These are phyloP conservation scores for Sarcophaga peregrina DNA, from an alignment of 1,140 invertebrate genomes.

Conservation along the genomic window DNA sequence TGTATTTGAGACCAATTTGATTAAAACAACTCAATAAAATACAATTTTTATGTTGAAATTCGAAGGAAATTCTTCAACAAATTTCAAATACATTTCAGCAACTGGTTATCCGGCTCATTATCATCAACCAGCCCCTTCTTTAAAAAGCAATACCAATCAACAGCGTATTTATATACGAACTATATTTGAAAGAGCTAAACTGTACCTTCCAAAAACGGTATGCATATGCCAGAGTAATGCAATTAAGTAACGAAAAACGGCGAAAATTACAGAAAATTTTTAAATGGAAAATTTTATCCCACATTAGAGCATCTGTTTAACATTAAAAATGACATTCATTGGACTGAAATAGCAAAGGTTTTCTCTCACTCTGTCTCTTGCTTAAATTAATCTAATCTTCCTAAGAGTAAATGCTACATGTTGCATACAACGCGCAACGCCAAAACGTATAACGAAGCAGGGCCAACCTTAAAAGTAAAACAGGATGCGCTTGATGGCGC, in stretches of 20 bases:
- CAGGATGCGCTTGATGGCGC: slow-evolving; percentile 36
- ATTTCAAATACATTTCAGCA: slow-evolving; percentile 31
- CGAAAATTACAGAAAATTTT: not conserved
- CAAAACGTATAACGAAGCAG: not conserved
- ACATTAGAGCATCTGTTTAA: slow-evolving; percentile 28
- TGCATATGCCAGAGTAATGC: not conserved
- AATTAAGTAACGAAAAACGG: slow-evolving; percentile 1
- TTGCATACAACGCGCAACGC: not conserved
- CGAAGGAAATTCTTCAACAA: not conserved
- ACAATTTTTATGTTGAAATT: too few relatives aligned
- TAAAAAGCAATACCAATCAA: slow-evolving; percentile 1
- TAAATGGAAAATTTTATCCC: not conserved
- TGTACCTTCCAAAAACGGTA: not conserved
- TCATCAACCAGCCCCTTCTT: not conserved
- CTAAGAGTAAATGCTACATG: not conserved
- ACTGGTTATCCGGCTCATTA: slow-evolving; percentile 34
- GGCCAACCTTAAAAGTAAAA: not conserved
- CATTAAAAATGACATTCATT: not conserved
- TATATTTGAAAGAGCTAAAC: not conserved
- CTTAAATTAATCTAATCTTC: not conserved
- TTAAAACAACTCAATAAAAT: too few relatives aligned
- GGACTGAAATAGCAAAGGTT: not conserved
- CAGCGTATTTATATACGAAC: not conserved
- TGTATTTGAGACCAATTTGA: too few relatives aligned
- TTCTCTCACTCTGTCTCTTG: not conserved